phyloP scores from a whole-genome alignment of 2,888 invertebrate species.

The Cecidostiba fungosa region DNA sequence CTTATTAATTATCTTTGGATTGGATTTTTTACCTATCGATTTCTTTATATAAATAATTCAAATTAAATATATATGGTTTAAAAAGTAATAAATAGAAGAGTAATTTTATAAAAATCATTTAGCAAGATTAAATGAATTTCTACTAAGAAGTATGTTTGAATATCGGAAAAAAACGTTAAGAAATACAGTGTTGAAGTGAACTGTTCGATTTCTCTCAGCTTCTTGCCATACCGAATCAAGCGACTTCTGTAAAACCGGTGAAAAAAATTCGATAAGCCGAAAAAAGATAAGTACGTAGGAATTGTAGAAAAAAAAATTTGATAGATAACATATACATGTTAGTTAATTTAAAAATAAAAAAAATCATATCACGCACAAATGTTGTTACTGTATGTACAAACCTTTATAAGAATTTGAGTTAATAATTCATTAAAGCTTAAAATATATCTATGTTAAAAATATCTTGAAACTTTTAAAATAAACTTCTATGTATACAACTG shows the following conservation, averaged over 20 bases:
- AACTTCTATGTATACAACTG: constrained; percentile 30
- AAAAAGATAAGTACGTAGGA: neutral
- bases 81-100: neutral
- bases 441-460: constrained; percentile 20
- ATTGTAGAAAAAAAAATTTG: neutral
- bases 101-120: neutral
- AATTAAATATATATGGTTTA: neutral
- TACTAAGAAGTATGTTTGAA: neutral
- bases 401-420: constrained; percentile 3
- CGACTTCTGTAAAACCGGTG: neutral
- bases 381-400: constrained; percentile 13
- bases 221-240: neutral
- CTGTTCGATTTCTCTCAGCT: constrained; percentile 10
- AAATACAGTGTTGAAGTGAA: neutral
- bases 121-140: neutral
- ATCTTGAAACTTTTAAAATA: neutral
- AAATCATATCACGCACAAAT: constrained; percentile 19
- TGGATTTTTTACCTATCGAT: neutral
- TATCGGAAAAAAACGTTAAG: neutral
- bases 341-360: constrained; percentile 16
- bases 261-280: constrained; percentile 28
- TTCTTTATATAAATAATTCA: neutral
- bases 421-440: constrained; percentile 11
- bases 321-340: neutral
- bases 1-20: neutral